phyloP scores from a whole-genome alignment of 2,113 vertebrate genomes.

The Bubo scandiacus region DNA sequence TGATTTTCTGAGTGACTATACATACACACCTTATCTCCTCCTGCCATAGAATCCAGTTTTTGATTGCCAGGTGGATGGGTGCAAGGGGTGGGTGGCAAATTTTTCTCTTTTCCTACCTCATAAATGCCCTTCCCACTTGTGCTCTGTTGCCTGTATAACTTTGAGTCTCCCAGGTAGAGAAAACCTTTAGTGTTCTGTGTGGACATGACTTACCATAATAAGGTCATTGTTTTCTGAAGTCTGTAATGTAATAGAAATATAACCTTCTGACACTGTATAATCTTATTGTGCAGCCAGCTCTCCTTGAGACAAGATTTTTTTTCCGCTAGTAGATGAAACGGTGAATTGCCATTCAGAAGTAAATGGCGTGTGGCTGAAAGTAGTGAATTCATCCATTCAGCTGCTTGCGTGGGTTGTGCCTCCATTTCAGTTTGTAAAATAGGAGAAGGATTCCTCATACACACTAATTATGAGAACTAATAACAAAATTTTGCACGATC shows the following conservation, averaged over 20 bases:
- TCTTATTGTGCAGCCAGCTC: not conserved
- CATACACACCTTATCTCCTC: not conserved
- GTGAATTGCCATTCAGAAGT: not conserved
- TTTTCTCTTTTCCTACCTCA: not conserved
- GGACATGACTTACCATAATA: not conserved
- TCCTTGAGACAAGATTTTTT: not conserved
- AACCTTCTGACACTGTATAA: not conserved
- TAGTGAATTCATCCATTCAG: not conserved
- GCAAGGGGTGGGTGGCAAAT: fast-evolving
- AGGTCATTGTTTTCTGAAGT: not conserved
- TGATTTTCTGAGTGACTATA: not conserved
- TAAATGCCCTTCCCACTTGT: not conserved
- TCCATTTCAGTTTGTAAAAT: not conserved
- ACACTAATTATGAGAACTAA: not conserved
- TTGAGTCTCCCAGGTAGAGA: not conserved
- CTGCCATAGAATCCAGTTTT: not conserved
- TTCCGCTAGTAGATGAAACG: not conserved
- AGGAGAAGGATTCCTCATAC: not conserved
- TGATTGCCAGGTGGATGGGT: not conserved
- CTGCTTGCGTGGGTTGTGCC: not conserved
- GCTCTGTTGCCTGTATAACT: not conserved
- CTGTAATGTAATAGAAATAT: not conserved
- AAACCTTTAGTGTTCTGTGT: not conserved
- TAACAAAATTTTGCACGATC: not conserved
- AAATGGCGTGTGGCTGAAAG: not conserved